These are phyloP conservation scores for Neoitamus cyanurus DNA, from an alignment of 2,888 invertebrate species.

Conservation along the genomic window DNA sequence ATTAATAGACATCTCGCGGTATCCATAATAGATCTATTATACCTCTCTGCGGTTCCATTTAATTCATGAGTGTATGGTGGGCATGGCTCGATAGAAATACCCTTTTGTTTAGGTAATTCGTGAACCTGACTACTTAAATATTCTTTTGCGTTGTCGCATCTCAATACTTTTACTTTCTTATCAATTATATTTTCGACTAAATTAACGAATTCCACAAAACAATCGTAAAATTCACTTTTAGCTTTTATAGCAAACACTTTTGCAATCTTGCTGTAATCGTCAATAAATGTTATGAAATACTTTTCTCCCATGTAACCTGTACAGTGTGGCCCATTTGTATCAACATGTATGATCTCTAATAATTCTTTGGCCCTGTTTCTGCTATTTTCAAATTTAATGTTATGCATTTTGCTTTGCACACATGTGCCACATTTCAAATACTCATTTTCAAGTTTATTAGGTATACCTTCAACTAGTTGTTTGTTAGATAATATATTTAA, in stretches of 20 bases:
- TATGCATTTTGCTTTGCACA: constrained; percentile 51
- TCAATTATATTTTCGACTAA: constrained; percentile 52
- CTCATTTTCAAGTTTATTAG: constrained; percentile 41
- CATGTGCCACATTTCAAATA: constrained; percentile 50
- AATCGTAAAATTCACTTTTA: no score
- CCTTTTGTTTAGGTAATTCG: no score
- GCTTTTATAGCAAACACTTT: no score
- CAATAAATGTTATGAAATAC: no score
- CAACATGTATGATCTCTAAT: no score
- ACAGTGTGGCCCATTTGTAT: no score
- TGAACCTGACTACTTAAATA: no score
- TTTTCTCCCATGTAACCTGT: no score
- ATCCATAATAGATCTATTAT: constrained; percentile 54
- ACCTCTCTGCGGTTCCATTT: no score
- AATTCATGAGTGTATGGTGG: no score
- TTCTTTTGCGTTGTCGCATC: constrained; percentile 54
- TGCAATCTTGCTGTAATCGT: no score
- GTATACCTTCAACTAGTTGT: constrained; percentile 47
- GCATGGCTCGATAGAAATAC: no score
- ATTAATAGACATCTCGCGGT: constrained; percentile 53
- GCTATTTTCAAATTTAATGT: constrained; percentile 48
- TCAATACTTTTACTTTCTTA: constrained; percentile 49
- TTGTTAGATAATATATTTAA: constrained; percentile 48
- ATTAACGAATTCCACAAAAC: constrained; percentile 53
- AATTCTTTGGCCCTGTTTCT: constrained; percentile 47